Evolutionary conservation across 2,888 invertebrate genomes (phyloP), one percentile per base, ranked within the genome.

Genomic region (Allolobophora icterica): DNA sequence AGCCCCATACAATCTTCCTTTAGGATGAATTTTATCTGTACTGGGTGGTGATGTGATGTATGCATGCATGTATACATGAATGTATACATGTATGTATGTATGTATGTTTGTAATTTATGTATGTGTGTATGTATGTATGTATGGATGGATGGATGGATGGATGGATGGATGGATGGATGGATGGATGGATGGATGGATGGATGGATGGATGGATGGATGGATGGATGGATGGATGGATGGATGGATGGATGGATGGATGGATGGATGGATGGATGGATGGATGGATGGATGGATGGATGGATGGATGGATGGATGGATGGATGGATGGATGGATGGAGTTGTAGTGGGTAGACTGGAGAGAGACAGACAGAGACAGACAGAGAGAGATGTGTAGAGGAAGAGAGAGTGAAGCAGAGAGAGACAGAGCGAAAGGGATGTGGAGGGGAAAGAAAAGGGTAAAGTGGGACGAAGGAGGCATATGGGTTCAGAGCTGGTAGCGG

Each of bases 11-110:
- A n/a, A n/a, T n/a, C n/a, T n/a, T n/a, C n/a, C 40, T 40, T 40
- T 40, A 40, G 40, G 40, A 11, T 40, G 5, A 40, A 40, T 40
- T 8, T 40, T 40, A 5, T 40, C 40, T 40, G 40, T 8, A 40
- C 40, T 40, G 40, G 40, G 40, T 40, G 40, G 40, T 40, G 40
- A 40, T 40, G 40, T n/a, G n/a, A 52, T 91, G 91, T 91, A 87
- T 91, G 91, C 91, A 89, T 38, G 40, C 38, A 89, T 89, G 40
- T 89, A 89, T 17, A 42, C 11, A 89, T 89, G 42, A 90, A 92
- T 92, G 84, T 84, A 91, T 90, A 84, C 90, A 87, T 89, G 52
- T 91, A 91, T 91, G 89, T 91, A 91, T 90, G 89, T 91, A 92
- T 89, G 89, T 91, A 89, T 89, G 89, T 21, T 19, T 84, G 33